Evolutionary conservation across 30 jellyfish, hydroid and myxozoan species (phyloP).

Genomic region (Turritopsis rubra): DNA sequence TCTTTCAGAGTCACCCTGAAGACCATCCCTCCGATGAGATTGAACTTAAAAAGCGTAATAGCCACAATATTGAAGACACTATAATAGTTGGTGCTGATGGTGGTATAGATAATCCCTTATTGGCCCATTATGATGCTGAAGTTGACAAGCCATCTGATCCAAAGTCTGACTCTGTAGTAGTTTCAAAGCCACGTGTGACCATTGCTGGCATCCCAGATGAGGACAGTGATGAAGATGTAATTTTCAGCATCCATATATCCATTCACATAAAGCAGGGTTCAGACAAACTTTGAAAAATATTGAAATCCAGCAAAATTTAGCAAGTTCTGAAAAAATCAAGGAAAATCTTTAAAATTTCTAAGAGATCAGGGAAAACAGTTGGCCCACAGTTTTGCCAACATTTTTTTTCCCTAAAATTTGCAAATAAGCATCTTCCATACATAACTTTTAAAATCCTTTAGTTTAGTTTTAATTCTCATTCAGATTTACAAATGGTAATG

Average conservation of each 20-base stretch:
- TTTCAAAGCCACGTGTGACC: not conserved
- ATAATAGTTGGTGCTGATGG: slow-evolving; percentile 15
- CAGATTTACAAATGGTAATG: too few relatives aligned
- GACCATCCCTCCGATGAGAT: not conserved
- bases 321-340: not conserved
- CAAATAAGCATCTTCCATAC: too few relatives aligned
- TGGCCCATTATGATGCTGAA: not conserved
- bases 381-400: too few relatives aligned
- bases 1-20: not conserved
- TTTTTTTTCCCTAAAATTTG: too few relatives aligned
- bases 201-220: not conserved
- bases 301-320: not conserved
- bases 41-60: not conserved
- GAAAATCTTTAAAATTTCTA: too few relatives aligned
- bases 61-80: slow-evolving; percentile 7
- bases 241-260: not conserved
- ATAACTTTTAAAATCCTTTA: too few relatives aligned
- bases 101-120: slow-evolving; percentile 7
- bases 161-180: not conserved
- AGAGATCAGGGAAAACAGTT: too few relatives aligned
- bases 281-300: not conserved
- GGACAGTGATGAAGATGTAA: slow-evolving; percentile 6
- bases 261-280: not conserved
- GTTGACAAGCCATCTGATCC: not conserved
- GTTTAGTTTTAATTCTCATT: too few relatives aligned